Base-by-base conservation (phyloP, 2,113 vertebrate genomes). In the Grantiella picta region DNA sequence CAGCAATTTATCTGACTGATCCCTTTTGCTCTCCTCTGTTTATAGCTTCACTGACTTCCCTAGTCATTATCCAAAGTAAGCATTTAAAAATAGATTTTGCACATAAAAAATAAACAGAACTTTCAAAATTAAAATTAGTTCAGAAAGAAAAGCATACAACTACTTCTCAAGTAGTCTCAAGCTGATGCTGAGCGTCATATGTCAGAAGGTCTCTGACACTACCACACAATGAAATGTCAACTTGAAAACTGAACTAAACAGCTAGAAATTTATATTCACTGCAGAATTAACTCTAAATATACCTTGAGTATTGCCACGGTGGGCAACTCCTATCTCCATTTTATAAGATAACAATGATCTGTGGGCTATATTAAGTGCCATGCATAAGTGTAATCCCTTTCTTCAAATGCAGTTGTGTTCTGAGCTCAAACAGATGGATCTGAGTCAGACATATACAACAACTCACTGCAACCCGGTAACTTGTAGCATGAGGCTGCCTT, bases 1-100 rank as follows among this genome's bases (percentile, higher is more conserved):
- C 85, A 89, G 47, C 64, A 90, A 72, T 91, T 96, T 96, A 87
- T 72, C 81, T 95, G 73, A 92, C 23, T 90, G 79, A 94, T 83
- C 29, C 60, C 44, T 94, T 83, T 40, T 89, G 25, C 64, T 95
- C 65, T 93, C 72, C 42, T 90, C 21, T 31, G 2, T 91, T 97
- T 94, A 79, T 31, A 87, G 21, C 31, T 81, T 92, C 72, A 92
- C 4, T 83, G 79, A 91, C 17, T 45, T 95, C 54, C 21, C 9
- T 7, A 7, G 17, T 36, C 63, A 25, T 78, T 52, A 72, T 63
- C 25, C 5, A 77, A 66, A 94, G 42, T 35, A 86, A 97, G 52
- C 35, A 68, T 3, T 85, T 40, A 89, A 92, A 91, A 82, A 29
- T 16, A 70, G 77, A 92, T 44, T 91, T 92, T 91, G 4, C 38